These are phyloP conservation scores for Stomatorhinus ivindoensis DNA, from an alignment of 2,113 vertebrate species.

Conservation along the genomic window DNA sequence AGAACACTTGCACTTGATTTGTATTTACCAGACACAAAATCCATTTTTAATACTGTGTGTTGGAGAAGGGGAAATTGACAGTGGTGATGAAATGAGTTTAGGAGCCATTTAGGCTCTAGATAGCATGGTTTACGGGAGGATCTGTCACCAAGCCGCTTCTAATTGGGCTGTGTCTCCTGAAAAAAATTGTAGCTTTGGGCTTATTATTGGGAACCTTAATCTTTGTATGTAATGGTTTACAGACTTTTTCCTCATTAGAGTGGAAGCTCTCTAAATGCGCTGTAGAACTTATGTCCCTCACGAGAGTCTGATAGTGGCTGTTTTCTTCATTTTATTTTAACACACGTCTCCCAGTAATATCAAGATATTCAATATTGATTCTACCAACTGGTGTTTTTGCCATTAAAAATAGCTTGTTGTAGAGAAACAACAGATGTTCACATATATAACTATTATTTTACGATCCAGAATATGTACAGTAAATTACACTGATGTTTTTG, in stretches of 20 bases:
- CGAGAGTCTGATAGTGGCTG: neutral
- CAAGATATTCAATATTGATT: neutral
- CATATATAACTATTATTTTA: neutral
- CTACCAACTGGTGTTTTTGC: neutral
- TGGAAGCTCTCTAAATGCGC: neutral
- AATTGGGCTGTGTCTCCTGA: conserved; percentile 18
- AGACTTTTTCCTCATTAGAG: conserved; percentile 21
- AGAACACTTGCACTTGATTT: neutral
- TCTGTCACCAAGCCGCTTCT: conserved; percentile 18
- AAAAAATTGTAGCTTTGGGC: conserved; percentile 5
- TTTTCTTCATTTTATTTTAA: conserved; percentile 10
- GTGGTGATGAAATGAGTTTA: conserved; percentile 21
- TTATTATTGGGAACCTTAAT: conserved; percentile 23
- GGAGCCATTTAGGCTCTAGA: conserved; percentile 19
- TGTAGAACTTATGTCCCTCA: neutral
- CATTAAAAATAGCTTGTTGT: neutral
- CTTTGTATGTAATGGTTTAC: conserved; percentile 20
- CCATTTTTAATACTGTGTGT: conserved; percentile 19
- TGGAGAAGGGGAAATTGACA: conserved; percentile 20
- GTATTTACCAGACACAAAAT: conserved; percentile 14
- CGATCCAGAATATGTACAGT: neutral
- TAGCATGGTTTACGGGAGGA: conserved; percentile 2
- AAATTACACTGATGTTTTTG: neutral
- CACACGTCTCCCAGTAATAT: neutral
- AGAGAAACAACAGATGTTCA: neutral